Base-by-base conservation (phyloP, 2,888 invertebrate genomes). In the Myopa tessellatipennis region DNA sequence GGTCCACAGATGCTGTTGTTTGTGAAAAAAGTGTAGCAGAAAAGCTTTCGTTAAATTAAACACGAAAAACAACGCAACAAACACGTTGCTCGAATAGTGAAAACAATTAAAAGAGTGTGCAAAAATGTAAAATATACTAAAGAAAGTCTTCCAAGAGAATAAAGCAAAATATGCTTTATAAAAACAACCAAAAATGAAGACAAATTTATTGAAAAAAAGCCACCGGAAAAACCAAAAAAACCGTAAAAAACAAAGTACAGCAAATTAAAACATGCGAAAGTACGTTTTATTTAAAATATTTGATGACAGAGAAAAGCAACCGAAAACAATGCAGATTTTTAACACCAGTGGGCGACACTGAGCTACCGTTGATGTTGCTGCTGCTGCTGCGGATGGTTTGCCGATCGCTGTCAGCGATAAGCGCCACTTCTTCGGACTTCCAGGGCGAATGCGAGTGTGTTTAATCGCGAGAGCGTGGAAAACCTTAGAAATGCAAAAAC, bases 271-370 rank as follows among this genome's bases (percentile, higher is more conserved):
- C n/a, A 4, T 16, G 1, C 38, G 34, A 38, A 38, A 38, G 16
- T n/a, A 61, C 58, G 14, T 58, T 26, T 26, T 18, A 61, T 10
- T n/a, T 4, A 61, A 61, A 61, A 26, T 4, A 36, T 12, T 36
- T 12, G 34, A 38, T 34, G 8, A 38, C 14, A 14, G 10, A 38
- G 36, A 36, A 38, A 38, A 38, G 45, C 0, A 58, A 58, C 8
- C 38, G 38, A 12, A 38, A 65, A 10, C 10, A 36, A 55, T 36
- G 70, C 52, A 70, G 52, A 55, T 36, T 71, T 72, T 45, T 68
- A 82, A 81, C 78, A 82, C 80, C 79, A 82, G 73, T 82, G 85
- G 87, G 87, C 87, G 87, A 87, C 87, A 87, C 38, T 81, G 34
- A 80, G 45, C 63, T 45, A 67, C 74, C 72, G 77, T 76, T 68